Evolutionary conservation across 2,797 vertebrate genomes (phyloP), one percentile per base, ranked within the genome.

Genomic region (Sebastes vulpes): DNA sequence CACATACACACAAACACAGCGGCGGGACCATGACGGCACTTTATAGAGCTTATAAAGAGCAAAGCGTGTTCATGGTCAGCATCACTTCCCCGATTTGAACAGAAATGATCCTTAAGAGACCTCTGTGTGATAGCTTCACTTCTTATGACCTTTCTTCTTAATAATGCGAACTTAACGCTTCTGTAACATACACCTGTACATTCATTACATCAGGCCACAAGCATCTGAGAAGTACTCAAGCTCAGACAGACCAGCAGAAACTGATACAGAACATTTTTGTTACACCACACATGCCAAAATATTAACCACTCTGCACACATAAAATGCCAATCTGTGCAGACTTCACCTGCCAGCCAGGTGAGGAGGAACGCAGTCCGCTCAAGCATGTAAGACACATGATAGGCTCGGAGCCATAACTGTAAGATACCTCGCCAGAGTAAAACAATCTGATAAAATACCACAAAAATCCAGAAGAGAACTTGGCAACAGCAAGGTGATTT

Each of bases 241-340:
- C 63, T 65, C 29, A 75, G 82, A 84, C 72, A 75, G 59, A 73
- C 26, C 52, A 21, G 56, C 76, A 65, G 75, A 81, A 79, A 84
- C 67, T 32, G 79, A 88, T 75, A 75, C 28, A 14, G 25, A 26
- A 54, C 5, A 2, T 25, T 63, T 82, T 32, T 56, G 16, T 38
- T 23, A 68, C 52, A 61, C 60, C 3, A 7, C 57, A 66, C n/a
- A 50, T 1, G 12, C 52, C 11, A 65, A 70, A 52, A 53, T 21
- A 38, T 67, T 65, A 58, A 63, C 56, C 77, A 26, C 64, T 59
- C 56, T 16, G 21, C 59, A 63, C 42, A 65, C 29, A 61, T 61
- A 25, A 79, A 75, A 77, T 53, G 46, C 29, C 52, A 57, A 38
- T 69, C 64, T 81, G 73, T 72, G 68, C 56, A 72, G 74, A 84